phyloP scores from a whole-genome alignment of 1,140 invertebrate species.

The Tribolium madens region DNA sequence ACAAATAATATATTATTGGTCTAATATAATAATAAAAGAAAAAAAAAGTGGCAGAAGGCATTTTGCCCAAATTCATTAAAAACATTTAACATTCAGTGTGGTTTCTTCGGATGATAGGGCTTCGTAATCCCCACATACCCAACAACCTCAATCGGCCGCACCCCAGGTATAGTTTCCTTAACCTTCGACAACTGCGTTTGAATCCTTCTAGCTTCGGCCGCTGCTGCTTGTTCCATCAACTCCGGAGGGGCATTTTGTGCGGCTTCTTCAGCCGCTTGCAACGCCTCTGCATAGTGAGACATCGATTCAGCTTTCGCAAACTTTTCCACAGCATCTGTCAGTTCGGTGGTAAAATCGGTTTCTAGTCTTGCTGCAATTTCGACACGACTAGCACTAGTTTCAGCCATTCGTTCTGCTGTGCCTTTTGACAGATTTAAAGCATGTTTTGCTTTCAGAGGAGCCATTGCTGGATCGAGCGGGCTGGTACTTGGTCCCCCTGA shows the following conservation, averaged over 20 bases:
- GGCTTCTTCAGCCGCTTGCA: conserved; percentile 64
- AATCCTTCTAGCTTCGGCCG: conserved; percentile 61
- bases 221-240: conserved; percentile 65
- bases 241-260: conserved; percentile 64
- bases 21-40: no score
- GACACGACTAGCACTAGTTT: conserved; percentile 59
- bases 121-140: conserved; percentile 65
- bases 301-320: conserved; percentile 64
- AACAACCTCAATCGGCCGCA: conserved; percentile 64
- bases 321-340: conserved; percentile 64
- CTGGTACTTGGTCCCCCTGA: not conserved
- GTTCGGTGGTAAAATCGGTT: conserved; percentile 60
- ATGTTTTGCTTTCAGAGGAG: conserved; percentile 16
- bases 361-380: conserved; percentile 58
- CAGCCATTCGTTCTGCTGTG: conserved; percentile 52
- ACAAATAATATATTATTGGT: no score
- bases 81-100: not conserved
- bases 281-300: conserved; percentile 63
- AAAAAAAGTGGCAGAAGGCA: no score
- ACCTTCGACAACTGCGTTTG: conserved; percentile 61
- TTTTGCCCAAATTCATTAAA: no score
- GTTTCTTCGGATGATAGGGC: conserved; percentile 57
- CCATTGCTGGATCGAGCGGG: conserved; percentile 22
- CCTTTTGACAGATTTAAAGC: conserved; percentile 48
- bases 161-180: conserved; percentile 59